Evolutionary conservation across 2,113 vertebrate genomes (phyloP).

Genomic region (Dasyurus viverrinus): DNA sequence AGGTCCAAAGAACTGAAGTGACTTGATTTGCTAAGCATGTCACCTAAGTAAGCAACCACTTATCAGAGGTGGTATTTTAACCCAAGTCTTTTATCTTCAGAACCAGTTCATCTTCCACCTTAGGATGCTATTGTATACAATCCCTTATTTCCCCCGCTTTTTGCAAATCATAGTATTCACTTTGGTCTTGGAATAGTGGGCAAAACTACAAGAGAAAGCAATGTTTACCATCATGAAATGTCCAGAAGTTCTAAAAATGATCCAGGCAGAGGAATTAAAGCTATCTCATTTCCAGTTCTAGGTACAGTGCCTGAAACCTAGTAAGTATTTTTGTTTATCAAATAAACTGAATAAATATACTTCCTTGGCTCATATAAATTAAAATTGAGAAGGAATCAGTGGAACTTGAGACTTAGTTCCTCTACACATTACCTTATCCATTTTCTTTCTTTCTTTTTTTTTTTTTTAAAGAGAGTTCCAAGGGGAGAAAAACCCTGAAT

Average conservation of each 20-base stretch:
- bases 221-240: background rate
- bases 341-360: background rate
- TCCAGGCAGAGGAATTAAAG: background rate
- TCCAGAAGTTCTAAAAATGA: background rate
- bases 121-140: background rate
- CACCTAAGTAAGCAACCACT: no score
- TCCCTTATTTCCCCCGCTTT: background rate
- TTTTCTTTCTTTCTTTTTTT: background rate
- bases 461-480: background rate
- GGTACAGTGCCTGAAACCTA: background rate
- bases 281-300: background rate
- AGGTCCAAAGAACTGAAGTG: background rate
- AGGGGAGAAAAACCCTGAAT: background rate
- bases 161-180: background rate
- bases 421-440: background rate
- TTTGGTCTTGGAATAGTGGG: background rate
- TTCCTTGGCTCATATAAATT: background rate
- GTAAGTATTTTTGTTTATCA: background rate
- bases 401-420: background rate
- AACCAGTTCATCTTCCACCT: background rate
- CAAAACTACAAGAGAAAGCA: background rate
- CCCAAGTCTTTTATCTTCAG: background rate
- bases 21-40: background rate
- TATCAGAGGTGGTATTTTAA: background rate
- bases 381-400: background rate